Base-by-base conservation (phyloP, 2,888 invertebrate genomes). In the Gasteruption jaculator region DNA sequence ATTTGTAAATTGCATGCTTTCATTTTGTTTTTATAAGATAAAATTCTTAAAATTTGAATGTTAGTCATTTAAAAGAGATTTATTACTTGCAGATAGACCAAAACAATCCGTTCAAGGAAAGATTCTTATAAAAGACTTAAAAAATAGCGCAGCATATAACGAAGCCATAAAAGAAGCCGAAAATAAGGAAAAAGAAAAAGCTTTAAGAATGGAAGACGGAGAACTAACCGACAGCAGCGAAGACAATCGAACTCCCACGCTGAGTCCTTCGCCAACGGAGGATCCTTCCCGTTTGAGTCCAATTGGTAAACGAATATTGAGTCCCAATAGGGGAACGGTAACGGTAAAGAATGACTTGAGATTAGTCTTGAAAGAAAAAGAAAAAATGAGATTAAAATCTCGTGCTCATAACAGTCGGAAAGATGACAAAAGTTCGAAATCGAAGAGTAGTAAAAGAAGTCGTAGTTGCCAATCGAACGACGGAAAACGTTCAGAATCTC, bases 121-220 rank as follows among this genome's bases (percentile, higher is more conserved):
- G 72, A 85, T 85, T 53, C 74, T 77, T 54, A 85, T 83, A 46
- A 83, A 83, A 62, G 80, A 82, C 63, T 69, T 84, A 10, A 85
- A 83, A 57, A 79, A 80, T 45, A 83, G 82, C 62, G 71, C 77
- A 14, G 79, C 84, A 14, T 83, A 79, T 68, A 81, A 80, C 55
- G 80, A 80, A 49, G 79, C 80, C 5, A 78, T 82, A 0, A 80
- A 80, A 56, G 76, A 80, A 61, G 78, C 80, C 26, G 81, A 83
- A 57, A 79, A 78, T 50, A 78, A 79, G 56, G 78, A 79, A 14
- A 76, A 77, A 42, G 76, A 75, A 43, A 81, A 75, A 58, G 78
- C 77, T 11, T 78, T 79, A 36, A 75, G 75, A 49, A 76, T 76
- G 71, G 82, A 82, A 68, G 81, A 82, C 50, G 82, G 81, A 1